Base-by-base conservation (phyloP, 2,888 invertebrate genomes). In the Eupeodes latifasciatus region DNA sequence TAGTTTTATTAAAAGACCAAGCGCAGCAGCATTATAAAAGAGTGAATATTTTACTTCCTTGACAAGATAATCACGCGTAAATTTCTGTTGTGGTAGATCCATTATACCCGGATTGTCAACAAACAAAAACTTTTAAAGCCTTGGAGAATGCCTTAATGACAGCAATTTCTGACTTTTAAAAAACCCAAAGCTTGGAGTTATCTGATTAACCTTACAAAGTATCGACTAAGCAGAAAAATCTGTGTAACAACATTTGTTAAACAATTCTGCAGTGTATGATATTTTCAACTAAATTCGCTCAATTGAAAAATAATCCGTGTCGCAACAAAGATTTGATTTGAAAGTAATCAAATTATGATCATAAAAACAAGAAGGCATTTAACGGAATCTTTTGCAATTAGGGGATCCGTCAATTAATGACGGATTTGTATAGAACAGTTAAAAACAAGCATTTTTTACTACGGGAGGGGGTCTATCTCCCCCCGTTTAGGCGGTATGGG, bases 51-150 rank as follows among this genome's bases (percentile, higher is more conserved):
- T 47, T 36, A 36, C 7, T 75, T 61, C 61, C 34, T 61, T 34
- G n/a, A n/a, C n/a, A n/a, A n/a, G n/a, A n/a, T n/a, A n/a, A n/a
- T n/a, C n/a, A n/a, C n/a, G n/a, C n/a, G n/a, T n/a, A n/a, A n/a
- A n/a, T n/a, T n/a, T n/a, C n/a, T n/a, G n/a, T n/a, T 34, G 1
- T 16, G 47, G 5, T 81, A 47, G 3, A 55, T 19, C 69, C 69
- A 27, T 27, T 27, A 19, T 36, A 76, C 3, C 75, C 69, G 1
- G 62, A n/a, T 55, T 76, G 49, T 19, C 19, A 19, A 51, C n/a
- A 19, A 78, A 83, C 61, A 78, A 2, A 82, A n/a, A 36, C n/a
- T 11, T 55, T 64, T 14, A 82, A 27, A 6, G 74, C 74, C 49
- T 64, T 80, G 14, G 36, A 66, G 44, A 40, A 27, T 74, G 59